Evolutionary conservation across 2,113 vertebrate genomes (phyloP), one percentile per base, ranked within the genome.

Genomic region (Salvator merianae): DNA sequence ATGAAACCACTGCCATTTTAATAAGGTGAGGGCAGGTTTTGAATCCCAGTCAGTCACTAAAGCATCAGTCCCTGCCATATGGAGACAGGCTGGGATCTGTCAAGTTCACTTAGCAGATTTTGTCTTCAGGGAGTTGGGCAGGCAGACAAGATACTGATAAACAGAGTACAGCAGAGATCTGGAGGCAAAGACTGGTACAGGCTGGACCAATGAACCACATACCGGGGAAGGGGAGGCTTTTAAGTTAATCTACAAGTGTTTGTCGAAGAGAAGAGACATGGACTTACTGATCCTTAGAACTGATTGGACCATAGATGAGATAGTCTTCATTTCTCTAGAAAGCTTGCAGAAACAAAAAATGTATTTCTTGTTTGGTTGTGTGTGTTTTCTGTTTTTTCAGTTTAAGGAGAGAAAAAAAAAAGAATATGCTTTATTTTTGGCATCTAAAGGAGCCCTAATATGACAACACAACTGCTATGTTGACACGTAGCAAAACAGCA

Each of bases 31-130:
- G 95, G 95, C 88, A 86, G 90, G 93, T 93, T 94, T 90, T 89
- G 91, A 93, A 94, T 92, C 94, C 91, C 93, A 93, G 91, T 87
- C 92, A 94, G 91, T 91, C 86, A 87, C 91, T 83, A 71, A 91
- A 90, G 90, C 93, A 83, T 90, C 85, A 84, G 93, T 94, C 94
- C 91, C 91, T 87, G 94, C 96, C 97, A 97, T 97, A 97, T 96
- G 96, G 97, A 96, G 94, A 92, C 95, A 95, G 95, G 92, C 95
- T 97, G 94, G 95, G 96, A 96, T 93, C 96, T 97, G 96, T 97
- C 97, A 97, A 92, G 92, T 96, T 97, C 96, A 95, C 95, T 97
- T 97, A 97, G 95, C 90, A 95, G 92, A 95, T 96, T 93, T 94
- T 94, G 94, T 96, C 96, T 97, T 95, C 86, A 91, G 95, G 95